Evolutionary conservation across 2,888 invertebrate species (phyloP), one percentile per base, ranked within the genome.

Genomic region (Gnatocerus cornutus): DNA sequence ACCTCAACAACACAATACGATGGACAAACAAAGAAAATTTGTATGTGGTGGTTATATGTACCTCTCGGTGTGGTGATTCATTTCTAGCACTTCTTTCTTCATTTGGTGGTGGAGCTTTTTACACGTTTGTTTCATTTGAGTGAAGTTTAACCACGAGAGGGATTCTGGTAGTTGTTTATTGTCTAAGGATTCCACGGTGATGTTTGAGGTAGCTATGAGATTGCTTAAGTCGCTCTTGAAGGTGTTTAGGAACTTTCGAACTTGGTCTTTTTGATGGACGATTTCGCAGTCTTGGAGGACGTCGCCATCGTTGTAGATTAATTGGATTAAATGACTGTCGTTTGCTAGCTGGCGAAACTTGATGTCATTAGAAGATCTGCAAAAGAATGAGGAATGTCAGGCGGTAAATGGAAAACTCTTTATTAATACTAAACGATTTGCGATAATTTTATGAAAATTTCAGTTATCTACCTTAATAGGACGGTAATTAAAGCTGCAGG

Each of bases 241-340:
- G 27, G 86, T 87, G 82, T 86, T 85, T 65, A 90, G 83, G 84
- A 92, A 92, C 77, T 88, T 86, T 80, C 86, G 85, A 0, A 89
- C 87, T 41, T 87, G 84, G 63, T 82, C 78, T 81, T 85, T 86
- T 75, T 90, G 88, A 2, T 87, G 86, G 62, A 91, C 85, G 80
- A 88, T 89, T 81, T 92, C 92, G 83, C 92, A 92, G 84, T 92
- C 92, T 80, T 89, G 87, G 3, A 92, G 84, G 66, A 83, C 85
- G 76, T 88, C 87, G 77, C 87, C 86, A 77, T 87, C 87, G 59
- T 89, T 86, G 86, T 91, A 91, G 74, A 92, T 91, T 33, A 91
- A 83, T 84, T 92, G 92, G 50, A 92, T 88, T 82, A 92, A 88
- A 83, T 90, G 89, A 76, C 86, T 86, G 65, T 91, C 91, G 79